Evolutionary conservation across 2,888 invertebrate genomes (phyloP).

Genomic region (Isoperla grammatica): DNA sequence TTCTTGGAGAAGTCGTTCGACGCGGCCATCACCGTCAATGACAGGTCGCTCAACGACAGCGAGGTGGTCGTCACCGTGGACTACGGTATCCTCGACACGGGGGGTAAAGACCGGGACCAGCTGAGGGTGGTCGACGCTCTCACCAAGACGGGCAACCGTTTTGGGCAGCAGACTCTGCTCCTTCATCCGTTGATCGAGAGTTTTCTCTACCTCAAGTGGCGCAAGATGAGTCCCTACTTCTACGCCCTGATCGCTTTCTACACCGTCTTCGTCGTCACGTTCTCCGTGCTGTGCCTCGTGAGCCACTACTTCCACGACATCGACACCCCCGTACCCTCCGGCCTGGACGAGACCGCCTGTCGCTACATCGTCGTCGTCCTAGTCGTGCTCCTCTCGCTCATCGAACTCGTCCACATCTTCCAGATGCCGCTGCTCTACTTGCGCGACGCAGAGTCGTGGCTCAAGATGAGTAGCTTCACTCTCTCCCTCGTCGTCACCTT

Average conservation of each 20-base stretch:
- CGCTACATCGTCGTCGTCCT: constrained; percentile 44
- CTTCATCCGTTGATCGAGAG: constrained; percentile 54
- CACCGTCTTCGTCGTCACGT: constrained; percentile 46
- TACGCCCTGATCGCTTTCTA: constrained; percentile 49
- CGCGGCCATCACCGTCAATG: constrained; percentile 47
- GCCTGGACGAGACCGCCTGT: constrained; percentile 42
- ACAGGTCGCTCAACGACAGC: constrained; percentile 43
- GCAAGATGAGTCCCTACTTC: constrained; percentile 50
- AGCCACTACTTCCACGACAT: constrained; percentile 45
- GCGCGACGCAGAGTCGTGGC: constrained; percentile 51
- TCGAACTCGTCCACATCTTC: constrained; percentile 44
- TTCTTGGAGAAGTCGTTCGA: constrained; percentile 51
- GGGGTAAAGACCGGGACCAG: constrained; percentile 40
- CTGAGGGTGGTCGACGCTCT: constrained; percentile 53
- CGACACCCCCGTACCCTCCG: constrained; percentile 36
- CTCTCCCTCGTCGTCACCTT: constrained; percentile 46
- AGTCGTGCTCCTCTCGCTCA: constrained; percentile 42
- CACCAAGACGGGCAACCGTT: constrained; percentile 49
- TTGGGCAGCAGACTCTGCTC: constrained; percentile 46
- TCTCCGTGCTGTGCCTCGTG: constrained; percentile 41
- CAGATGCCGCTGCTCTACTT: constrained; percentile 49
- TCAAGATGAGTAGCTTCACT: constrained; percentile 49
- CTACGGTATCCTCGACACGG: constrained; percentile 44
- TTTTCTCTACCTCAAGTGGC: constrained; percentile 54
- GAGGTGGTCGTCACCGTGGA: constrained; percentile 41